Evolutionary conservation across 2,888 invertebrate species (phyloP).

Genomic region (Eurois occulta): DNA sequence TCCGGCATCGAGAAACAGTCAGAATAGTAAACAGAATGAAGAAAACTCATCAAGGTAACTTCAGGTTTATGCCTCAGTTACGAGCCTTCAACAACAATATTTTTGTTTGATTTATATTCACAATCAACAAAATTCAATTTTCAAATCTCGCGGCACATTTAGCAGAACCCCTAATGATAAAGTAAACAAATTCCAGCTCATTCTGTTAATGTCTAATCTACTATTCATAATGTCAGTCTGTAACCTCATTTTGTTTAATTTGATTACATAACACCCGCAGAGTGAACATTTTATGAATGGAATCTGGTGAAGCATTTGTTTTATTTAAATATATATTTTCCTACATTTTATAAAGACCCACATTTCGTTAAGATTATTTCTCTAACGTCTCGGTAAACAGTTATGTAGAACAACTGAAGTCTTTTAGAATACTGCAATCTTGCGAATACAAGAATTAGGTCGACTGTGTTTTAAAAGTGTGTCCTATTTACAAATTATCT

Average conservation of each 20-base stretch:
- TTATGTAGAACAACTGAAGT: slow-evolving; percentile 72
- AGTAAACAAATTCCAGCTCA: slow-evolving; percentile 70
- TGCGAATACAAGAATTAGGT: slow-evolving; percentile 70
- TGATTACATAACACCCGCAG: slow-evolving; percentile 80
- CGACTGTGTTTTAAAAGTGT: slow-evolving; percentile 67
- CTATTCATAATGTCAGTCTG: slow-evolving; percentile 70
- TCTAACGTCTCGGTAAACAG: slow-evolving; percentile 71
- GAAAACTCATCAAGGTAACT: slow-evolving; percentile 47
- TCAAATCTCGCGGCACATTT: slow-evolving; percentile 27
- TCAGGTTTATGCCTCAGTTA: slow-evolving; percentile 39
- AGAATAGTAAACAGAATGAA: slow-evolving; percentile 52
- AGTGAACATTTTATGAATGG: slow-evolving; percentile 83
- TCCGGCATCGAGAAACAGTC: slow-evolving; percentile 36
- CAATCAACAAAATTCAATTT: slow-evolving; percentile 9
- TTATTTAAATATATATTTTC: slow-evolving; percentile 75
- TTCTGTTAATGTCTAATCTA: slow-evolving; percentile 72
- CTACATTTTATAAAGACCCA: slow-evolving; percentile 82
- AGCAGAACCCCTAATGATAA: slow-evolving; percentile 59
- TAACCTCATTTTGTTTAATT: slow-evolving; percentile 81
- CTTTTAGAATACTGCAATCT: slow-evolving; percentile 71
- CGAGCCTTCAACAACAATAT: slow-evolving; percentile 16
- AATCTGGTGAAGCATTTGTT: slow-evolving; percentile 77
- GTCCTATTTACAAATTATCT: slow-evolving; percentile 71
- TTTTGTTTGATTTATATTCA: slow-evolving; percentile 24
- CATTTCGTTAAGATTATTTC: slow-evolving; percentile 78